Conservation (phyloP, 1,140 invertebrate species). For the Chymomyza costata region DNA sequence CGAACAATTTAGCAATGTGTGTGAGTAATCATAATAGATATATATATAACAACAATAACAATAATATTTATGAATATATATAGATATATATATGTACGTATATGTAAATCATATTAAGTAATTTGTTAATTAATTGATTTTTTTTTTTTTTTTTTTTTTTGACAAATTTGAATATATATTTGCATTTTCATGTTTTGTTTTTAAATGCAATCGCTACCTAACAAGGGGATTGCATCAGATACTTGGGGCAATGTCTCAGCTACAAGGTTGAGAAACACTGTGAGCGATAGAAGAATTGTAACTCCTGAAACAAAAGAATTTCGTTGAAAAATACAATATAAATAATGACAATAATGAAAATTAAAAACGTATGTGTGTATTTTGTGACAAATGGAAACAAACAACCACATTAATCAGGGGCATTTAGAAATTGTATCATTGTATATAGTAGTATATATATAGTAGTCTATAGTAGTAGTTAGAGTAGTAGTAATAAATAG, state of each 20-base stretch:
- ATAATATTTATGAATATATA: conserved; percentile 73
- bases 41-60: conserved; percentile 74
- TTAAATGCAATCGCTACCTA: conserved; percentile 84
- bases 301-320: conserved; percentile 93
- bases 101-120: conserved; percentile 73
- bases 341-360: conserved; percentile 63
- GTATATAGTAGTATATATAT: no score
- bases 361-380: conserved; percentile 62
- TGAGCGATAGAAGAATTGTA: conserved; percentile 99
- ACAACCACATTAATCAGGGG: no score
- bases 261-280: conserved; percentile 98
- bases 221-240: conserved; percentile 95
- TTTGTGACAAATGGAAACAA: conserved; percentile 4
- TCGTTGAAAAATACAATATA: conserved; percentile 72
- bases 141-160: conserved; percentile 49
- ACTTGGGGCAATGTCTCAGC: conserved; percentile 96
- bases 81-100: conserved; percentile 68
- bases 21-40: conserved; percentile 71
- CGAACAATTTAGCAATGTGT: conserved; percentile 73
- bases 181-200: conserved; percentile 64
- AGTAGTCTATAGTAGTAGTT: no score
- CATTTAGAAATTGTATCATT: no score
- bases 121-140: conserved; percentile 63
- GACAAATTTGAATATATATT: conserved; percentile 74
- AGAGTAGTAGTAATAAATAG: no score